Evolutionary conservation across 2,113 vertebrate genomes (phyloP).

Genomic region (Neolamprologus fasciatus): DNA sequence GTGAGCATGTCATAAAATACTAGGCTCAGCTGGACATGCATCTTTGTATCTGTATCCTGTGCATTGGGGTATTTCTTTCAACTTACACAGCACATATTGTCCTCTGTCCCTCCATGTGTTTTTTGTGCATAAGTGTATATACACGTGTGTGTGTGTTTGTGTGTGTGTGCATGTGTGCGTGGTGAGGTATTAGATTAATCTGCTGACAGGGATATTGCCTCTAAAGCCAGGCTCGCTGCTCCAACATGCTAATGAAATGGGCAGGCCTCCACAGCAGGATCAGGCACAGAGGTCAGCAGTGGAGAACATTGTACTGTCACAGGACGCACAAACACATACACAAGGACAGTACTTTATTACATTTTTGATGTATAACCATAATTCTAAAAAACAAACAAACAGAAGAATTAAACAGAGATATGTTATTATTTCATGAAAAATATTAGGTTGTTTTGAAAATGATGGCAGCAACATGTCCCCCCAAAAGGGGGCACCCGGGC

Average conservation of each 20-base stretch:
- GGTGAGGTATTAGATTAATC: conserved; percentile 71
- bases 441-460: not conserved
- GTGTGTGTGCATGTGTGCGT: not conserved
- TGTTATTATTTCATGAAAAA: not conserved
- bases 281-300: conserved; percentile 63
- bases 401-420: not conserved
- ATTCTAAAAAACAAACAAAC: too few relatives aligned
- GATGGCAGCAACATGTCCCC: not conserved
- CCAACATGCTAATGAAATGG: conserved; percentile 73
- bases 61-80: not conserved
- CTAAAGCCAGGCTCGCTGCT: conserved; percentile 69
- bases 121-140: not conserved
- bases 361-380: not conserved
- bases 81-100: not conserved
- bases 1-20: not conserved
- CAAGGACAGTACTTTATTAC: not conserved
- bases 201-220: conserved; percentile 69
- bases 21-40: not conserved
- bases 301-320: conserved; percentile 39
- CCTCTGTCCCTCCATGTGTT: not conserved
- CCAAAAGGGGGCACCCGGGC: not conserved
- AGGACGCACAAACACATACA: not conserved
- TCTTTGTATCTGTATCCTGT: not conserved
- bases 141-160: not conserved
- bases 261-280: conserved; percentile 65